Percentiles rank a stretch among this genome's conserved stretches.
Conservation (phyloP, 2,888 invertebrate genomes). For the Folsomia candida region DNA sequence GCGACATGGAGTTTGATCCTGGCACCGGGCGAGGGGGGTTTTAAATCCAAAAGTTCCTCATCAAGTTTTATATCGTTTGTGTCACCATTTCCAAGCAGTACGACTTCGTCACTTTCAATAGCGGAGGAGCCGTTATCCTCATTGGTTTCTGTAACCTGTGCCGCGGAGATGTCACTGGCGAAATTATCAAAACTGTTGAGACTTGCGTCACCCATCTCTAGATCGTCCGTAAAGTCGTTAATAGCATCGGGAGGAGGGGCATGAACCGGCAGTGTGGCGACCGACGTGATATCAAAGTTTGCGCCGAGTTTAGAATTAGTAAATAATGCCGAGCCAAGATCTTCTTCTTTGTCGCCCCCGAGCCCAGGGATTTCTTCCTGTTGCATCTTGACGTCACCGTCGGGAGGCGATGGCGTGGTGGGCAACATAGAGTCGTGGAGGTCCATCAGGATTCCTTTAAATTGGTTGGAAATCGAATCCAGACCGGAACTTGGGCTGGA, state of each 20-base stretch:
- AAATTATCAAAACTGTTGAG: neutral
- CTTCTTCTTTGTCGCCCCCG: neutral
- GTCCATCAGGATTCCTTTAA: constrained; percentile 9
- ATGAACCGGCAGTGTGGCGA: too few species aligned
- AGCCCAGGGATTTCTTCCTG: neutral
- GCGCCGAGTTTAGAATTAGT: neutral
- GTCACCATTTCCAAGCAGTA: neutral
- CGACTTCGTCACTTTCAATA: neutral
- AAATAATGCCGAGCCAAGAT: neutral
- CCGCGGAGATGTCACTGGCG: neutral
- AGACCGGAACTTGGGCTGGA: neutral
- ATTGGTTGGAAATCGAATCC: neutral
- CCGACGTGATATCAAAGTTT: neutral
- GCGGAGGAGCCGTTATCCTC: neutral
- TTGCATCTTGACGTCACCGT: neutral
- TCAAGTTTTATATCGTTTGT: neutral
- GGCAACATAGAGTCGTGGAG: constrained; percentile 1
- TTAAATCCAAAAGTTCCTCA: neutral
- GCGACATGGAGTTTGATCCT: constrained; percentile 17
- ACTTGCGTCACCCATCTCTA: neutral
- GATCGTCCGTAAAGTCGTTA: neutral
- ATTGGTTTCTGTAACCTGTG: neutral
- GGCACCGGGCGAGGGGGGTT: neutral
- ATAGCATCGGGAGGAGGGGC: too few species aligned
- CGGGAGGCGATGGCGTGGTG: too few species aligned